Evolutionary conservation across 2,113 vertebrate genomes (phyloP), one percentile per base, ranked within the genome.

Genomic region (Nettapus auritus): DNA sequence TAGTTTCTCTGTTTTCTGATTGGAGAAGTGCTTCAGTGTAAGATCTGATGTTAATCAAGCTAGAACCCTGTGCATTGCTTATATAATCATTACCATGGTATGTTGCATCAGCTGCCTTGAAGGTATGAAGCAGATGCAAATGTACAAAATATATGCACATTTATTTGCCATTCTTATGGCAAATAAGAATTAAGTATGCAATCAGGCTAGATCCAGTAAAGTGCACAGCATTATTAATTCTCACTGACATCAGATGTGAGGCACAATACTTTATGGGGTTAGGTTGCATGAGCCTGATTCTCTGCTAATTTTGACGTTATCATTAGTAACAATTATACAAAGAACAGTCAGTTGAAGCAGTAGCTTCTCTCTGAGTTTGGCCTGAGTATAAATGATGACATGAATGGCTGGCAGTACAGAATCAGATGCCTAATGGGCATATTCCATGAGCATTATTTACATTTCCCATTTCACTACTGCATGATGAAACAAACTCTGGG

Each of bases 41-140:
- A 88, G 75, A 62, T 50, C 62, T 82, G 81, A 55, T 38, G 68
- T 84, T 94, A 96, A 82, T 93, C 77, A 92, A 89, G 38, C 50
- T 8, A 64, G 46, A 33, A 13, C 48, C 64, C 83, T 71, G 52
- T 82, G 92, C 33, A 50, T 82, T 82, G 48, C 70, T 96, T 84
- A 89, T 70, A 36, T 69, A 90, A 86, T 70, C 91, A 89, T 66
- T 90, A 74, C 31, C 48, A n/a, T 57, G 74, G 21, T 87, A 5
- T 44, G 79, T 60, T 76, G 56, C 91, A 87, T 87, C 81, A 91
- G 57, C 64, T 94, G 34, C 70, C 83, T 68, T 60, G 21, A 28
- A 82, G 34, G 19, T 53, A 68, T 11, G 66, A 94, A 94, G 40
- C 38, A 82, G 73, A 87, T 82, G 93, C 44, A 91, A 94, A 95